phyloP scores from a whole-genome alignment of 2,888 invertebrate species.

The Netelia virgata region DNA sequence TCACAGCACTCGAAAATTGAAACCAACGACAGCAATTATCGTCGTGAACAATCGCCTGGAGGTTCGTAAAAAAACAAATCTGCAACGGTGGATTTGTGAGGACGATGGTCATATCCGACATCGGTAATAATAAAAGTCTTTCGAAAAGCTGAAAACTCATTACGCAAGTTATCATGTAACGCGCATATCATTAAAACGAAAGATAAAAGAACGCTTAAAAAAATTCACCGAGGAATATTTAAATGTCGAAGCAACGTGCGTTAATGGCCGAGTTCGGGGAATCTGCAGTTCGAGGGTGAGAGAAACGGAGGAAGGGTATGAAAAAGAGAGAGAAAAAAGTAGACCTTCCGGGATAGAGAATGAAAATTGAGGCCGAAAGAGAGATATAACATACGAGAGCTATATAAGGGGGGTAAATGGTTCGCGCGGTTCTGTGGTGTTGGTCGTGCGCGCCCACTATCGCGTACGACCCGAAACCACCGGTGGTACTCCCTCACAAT shows the following conservation, averaged over 20 bases:
- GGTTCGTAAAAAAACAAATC: neutral
- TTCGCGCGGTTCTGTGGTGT: conserved; percentile 52
- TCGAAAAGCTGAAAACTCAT: conserved; percentile 1
- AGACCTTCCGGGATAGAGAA: conserved; percentile 18
- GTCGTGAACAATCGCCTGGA: neutral
- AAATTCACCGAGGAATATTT: conserved; percentile 40
- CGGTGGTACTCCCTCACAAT: conserved; percentile 32
- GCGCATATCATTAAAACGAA: neutral
- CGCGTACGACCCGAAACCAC: conserved; percentile 46
- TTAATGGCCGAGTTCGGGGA: conserved; percentile 29
- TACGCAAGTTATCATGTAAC: conserved; percentile 10
- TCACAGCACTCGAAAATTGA: no score
- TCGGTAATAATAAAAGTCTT: neutral
- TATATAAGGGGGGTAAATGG: conserved; percentile 28
- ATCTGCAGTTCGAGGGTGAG: conserved; percentile 7
- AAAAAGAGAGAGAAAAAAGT: conserved; percentile 40
- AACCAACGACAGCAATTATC: neutral
- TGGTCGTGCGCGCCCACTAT: conserved; percentile 52
- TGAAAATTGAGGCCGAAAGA: conserved; percentile 57
- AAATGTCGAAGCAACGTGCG: conserved; percentile 12
- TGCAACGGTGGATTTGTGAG: neutral
- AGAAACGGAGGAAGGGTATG: conserved; percentile 56
- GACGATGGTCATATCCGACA: neutral
- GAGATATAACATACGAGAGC: conserved; percentile 48
- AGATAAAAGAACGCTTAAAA: conserved; percentile 8